A percentile compares a stretch with the other conserved stretches of the same genome.
phyloP scores from a whole-genome alignment of 2,888 invertebrate genomes.

The Plemyria rubiginata region DNA sequence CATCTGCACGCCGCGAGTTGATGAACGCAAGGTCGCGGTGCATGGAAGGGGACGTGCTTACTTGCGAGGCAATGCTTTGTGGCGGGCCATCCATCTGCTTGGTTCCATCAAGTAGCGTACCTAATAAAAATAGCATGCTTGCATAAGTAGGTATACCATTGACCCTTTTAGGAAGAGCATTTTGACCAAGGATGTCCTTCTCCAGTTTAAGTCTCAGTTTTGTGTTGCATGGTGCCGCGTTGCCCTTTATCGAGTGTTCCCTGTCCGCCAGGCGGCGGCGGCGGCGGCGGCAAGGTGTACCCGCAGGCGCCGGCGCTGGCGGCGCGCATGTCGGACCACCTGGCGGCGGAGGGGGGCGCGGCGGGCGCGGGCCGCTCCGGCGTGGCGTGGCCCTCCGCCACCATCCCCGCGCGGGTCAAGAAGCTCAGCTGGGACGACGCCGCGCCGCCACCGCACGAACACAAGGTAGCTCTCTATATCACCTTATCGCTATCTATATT shows the following conservation, averaged over 20 bases:
- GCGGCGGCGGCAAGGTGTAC: constrained; percentile 54
- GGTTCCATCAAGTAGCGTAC: no score
- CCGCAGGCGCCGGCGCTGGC: constrained; percentile 48
- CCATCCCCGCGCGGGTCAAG: constrained; percentile 89
- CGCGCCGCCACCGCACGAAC: constrained; percentile 37
- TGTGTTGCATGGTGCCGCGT: neutral
- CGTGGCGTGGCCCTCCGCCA: constrained; percentile 87
- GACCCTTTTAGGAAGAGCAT: no score
- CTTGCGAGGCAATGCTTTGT: no score
- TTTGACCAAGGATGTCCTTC: no score
- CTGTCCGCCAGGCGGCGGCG: constrained; percentile 22
- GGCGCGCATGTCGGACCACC: constrained; percentile 73
- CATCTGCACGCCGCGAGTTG: no score
- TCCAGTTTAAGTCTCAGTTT: neutral
- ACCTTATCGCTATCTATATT: neutral
- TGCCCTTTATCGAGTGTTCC: neutral
- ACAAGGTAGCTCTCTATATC: constrained; percentile 31
- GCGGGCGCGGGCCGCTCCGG: constrained; percentile 67
- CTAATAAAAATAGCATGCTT: no score
- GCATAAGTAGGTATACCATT: no score
- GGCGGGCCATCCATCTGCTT: no score
- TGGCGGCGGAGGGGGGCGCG: constrained; percentile 51
- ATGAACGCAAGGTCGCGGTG: no score
- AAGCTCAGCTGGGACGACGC: constrained; percentile 87
- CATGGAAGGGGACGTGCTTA: no score